Base-by-base conservation (phyloP, 2,888 invertebrate genomes). In the Hirtodrosophila histrioides region DNA sequence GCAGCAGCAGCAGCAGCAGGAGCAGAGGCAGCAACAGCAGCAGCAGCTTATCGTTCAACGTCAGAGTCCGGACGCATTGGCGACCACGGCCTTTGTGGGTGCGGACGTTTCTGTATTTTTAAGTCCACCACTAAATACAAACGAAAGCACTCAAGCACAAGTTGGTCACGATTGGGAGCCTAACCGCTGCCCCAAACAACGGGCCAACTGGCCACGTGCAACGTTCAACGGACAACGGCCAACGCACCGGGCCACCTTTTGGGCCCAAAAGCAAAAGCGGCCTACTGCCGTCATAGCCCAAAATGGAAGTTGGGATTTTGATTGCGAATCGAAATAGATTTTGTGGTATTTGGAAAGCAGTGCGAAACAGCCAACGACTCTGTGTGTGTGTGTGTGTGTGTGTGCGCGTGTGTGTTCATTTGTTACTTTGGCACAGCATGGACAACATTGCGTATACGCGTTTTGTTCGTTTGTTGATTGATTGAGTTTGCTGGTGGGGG, bases 71-170 rank as follows among this genome's bases (percentile, higher is more conserved):
- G 76, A 81, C 70, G 69, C 65, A 57, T 54, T 72, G 69, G 69
- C 55, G 71, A 78, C 85, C 85, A 71, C 80, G 53, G 80, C 80
- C 78, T 84, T 76, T 86, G 68, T 73, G 81, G 73, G 66, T 61
- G 54, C 53, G 78, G 63, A 69, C 63, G 67, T 60, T 51, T 78
- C 69, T 87, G 82, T 89, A 83, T 89, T 89, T 90, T 90, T 89
- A 90, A 90, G 89, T 88, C 87, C 83, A 89, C 89, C 89, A 89
- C 89, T 89, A 89, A 90, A 89, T 89, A 89, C 89, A 90, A 90
- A 89, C 84, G 89, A 89, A 89, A 89, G 89, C 89, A 89, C 86
- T 89, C 88, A 89, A 89, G 88, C 88, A 80, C 84, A 89, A 89
- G 88, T 82, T 89, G 77, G 80, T 79, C 82, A 81, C 86, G 85